Evolutionary conservation across 2,113 vertebrate species (phyloP).

Genomic region (Delphinus delphis): DNA sequence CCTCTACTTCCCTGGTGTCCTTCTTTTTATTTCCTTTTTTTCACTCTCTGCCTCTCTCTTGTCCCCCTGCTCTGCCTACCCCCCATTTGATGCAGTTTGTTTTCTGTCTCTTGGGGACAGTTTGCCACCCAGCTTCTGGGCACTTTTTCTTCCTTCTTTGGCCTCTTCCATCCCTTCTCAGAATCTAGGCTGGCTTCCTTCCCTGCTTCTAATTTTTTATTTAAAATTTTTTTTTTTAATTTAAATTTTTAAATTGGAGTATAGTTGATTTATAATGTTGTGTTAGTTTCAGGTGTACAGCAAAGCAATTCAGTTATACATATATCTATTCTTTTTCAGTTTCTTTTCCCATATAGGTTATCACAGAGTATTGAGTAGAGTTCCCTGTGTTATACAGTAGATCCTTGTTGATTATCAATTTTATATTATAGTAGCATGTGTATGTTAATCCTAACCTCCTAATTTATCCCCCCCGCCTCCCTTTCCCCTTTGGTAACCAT

Average conservation of each 20-base stretch:
- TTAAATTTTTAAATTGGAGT: not conserved
- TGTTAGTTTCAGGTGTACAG: not conserved
- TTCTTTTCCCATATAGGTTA: not conserved
- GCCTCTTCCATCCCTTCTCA: not conserved
- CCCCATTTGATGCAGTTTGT: not conserved
- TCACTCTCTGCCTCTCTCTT: not conserved
- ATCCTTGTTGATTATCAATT: not conserved
- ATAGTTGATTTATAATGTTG: not conserved
- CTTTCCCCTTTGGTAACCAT: not conserved
- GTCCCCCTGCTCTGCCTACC: not conserved
- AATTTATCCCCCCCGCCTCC: not conserved
- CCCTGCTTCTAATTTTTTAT: not conserved
- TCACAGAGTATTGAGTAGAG: too few species aligned
- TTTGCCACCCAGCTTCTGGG: not conserved
- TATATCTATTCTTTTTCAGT: not conserved
- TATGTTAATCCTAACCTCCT: not conserved
- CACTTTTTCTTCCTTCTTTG: not conserved
- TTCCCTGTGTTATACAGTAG: not conserved
- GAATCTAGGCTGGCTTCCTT: not conserved
- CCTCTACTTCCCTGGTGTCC: not conserved
- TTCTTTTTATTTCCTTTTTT: not conserved
- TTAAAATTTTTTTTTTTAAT: rapidly evolving
- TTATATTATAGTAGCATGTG: not conserved
- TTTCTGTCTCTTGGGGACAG: not conserved
- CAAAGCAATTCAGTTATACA: not conserved